Evolutionary conservation across 2,888 invertebrate genomes (phyloP).

Genomic region (Drosophila koepferae): DNA sequence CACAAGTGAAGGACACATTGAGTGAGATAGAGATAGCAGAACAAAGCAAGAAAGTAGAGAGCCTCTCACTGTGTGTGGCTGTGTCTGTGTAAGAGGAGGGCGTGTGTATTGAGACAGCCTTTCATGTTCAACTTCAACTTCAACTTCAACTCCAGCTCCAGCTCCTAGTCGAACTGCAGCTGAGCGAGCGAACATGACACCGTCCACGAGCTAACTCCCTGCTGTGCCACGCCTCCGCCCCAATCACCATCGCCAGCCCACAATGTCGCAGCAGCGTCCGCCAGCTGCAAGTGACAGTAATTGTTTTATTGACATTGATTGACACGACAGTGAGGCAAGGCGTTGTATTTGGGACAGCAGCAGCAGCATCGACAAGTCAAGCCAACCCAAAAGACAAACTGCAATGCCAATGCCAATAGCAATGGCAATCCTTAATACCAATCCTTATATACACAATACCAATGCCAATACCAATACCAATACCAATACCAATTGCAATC

Average conservation of each 20-base stretch:
- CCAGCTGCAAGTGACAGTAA: slow-evolving; percentile 82
- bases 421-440: slow-evolving; percentile 15
- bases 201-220: slow-evolving; percentile 20
- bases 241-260: background rate
- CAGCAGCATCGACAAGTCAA: slow-evolving; percentile 61
- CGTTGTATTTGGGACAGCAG: slow-evolving; percentile 9
- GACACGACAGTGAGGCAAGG: slow-evolving; percentile 63
- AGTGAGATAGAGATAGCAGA: background rate
- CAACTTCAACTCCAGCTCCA: slow-evolving; percentile 10
- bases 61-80: background rate
- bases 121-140: slow-evolving; percentile 24
- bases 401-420: slow-evolving; percentile 64
- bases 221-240: background rate
- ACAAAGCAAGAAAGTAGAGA: slow-evolving; percentile 5
- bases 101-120: slow-evolving; percentile 36
- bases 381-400: slow-evolving; percentile 72
- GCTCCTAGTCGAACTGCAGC: slow-evolving; percentile 29
- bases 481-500: slow-evolving; percentile 36
- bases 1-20: background rate
- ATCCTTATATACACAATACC: slow-evolving; percentile 6
- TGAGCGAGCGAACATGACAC: slow-evolving; percentile 52
- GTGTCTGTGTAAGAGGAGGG: background rate
- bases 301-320: slow-evolving; percentile 84
- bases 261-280: slow-evolving; percentile 28
- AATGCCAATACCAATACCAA: slow-evolving; percentile 50